These are phyloP conservation scores for Tachina grossa DNA, from an alignment of 2,888 invertebrate species.

Conservation along the genomic window DNA sequence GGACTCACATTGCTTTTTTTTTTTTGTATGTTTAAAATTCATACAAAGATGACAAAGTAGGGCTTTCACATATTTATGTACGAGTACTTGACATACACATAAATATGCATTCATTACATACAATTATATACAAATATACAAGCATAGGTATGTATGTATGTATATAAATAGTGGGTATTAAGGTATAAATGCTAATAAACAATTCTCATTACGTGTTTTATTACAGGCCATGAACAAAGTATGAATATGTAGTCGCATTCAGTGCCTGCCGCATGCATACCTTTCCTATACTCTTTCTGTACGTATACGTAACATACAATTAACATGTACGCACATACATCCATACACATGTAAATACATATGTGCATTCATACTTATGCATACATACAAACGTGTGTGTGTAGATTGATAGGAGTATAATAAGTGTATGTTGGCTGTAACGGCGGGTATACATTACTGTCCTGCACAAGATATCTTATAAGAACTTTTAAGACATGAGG, in stretches of 20 bases:
- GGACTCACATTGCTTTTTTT: no score
- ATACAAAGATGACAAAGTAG: conserved; percentile 41
- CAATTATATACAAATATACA: not conserved
- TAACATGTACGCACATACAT: not conserved
- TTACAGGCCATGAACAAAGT: conserved; percentile 14
- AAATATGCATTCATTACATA: not conserved
- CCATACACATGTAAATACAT: no score
- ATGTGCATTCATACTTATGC: no score
- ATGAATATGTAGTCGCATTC: not conserved
- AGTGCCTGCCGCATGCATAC: not conserved
- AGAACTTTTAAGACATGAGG: no score
- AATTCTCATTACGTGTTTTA: conserved; percentile 18
- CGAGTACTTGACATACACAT: not conserved
- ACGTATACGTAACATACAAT: conserved; percentile 55
- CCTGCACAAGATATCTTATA: no score
- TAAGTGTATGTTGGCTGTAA: conserved; percentile 3
- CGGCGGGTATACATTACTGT: not conserved
- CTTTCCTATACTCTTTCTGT: not conserved
- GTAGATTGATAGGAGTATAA: not conserved
- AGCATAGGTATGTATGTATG: not conserved
- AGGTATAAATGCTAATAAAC: conserved; percentile 16
- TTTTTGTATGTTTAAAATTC: not conserved
- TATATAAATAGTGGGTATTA: not conserved
- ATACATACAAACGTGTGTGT: not conserved
- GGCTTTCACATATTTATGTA: conserved; percentile 76